These are phyloP conservation scores for Platichthys stellatus DNA, from an alignment of 2,113 vertebrate genomes.

Conservation along the genomic window DNA sequence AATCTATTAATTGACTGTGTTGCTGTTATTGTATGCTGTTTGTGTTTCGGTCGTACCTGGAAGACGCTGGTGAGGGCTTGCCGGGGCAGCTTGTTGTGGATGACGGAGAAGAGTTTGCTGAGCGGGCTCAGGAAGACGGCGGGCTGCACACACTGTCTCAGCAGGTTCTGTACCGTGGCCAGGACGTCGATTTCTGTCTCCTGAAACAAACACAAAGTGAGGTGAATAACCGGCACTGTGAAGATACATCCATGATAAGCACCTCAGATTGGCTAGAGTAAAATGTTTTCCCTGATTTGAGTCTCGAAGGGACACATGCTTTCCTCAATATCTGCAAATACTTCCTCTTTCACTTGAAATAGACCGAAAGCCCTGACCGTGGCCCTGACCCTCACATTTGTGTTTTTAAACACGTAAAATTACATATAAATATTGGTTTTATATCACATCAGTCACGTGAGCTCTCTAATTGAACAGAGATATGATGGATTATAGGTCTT, in stretches of 20 bases:
- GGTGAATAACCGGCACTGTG: too few species aligned
- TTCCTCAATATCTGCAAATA: neutral
- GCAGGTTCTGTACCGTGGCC: constrained; percentile 92
- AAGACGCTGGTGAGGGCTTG: constrained; percentile 89
- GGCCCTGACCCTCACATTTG: neutral
- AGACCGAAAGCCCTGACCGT: neutral
- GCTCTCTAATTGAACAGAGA: too few species aligned
- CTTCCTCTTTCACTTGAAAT: too few species aligned
- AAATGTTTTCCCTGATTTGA: too few species aligned
- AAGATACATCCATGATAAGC: too few species aligned
- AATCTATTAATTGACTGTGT: neutral
- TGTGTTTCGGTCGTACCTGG: constrained; percentile 81
- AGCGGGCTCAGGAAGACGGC: constrained; percentile 89
- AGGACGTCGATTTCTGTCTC: constrained; percentile 92
- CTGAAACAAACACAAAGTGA: constrained; percentile 71
- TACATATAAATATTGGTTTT: neutral
- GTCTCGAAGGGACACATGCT: neutral
- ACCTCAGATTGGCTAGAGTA: too few species aligned
- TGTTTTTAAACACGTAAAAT: neutral
- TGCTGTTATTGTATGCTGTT: neutral
- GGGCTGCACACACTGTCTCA: constrained; percentile 86
- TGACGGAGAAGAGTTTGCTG: constrained; percentile 90
- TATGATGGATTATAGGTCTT: neutral
- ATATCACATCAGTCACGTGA: too few species aligned
- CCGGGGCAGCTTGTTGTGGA: constrained; percentile 89